phyloP scores from a whole-genome alignment of 92 coral and sea anemone genomes.

The Porites divaricata region DNA sequence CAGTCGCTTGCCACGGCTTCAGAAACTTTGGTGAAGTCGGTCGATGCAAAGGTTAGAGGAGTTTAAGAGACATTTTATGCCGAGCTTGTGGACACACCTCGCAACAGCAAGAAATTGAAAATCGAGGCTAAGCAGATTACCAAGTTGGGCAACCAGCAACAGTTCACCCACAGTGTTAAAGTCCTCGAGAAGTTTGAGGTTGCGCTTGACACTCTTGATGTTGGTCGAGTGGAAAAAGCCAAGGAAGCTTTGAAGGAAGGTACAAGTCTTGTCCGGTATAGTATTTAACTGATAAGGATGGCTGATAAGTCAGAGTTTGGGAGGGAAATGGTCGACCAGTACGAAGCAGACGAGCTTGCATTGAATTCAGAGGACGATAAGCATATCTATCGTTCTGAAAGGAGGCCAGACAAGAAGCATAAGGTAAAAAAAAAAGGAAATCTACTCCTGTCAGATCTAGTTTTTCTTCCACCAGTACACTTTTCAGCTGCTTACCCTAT shows the following conservation, averaged over 20 bases:
- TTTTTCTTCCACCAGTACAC: too few relatives aligned
- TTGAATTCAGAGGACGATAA: slow-evolving; percentile 32
- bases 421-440: background rate
- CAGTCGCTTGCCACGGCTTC: background rate
- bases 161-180: slow-evolving; percentile 3
- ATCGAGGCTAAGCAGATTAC: slow-evolving; percentile 19
- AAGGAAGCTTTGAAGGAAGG: slow-evolving; percentile 4
- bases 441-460: background rate
- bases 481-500: background rate
- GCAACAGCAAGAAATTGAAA: background rate
- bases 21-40: background rate
- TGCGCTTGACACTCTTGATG: background rate
- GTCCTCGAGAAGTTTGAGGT: slow-evolving; percentile 14
- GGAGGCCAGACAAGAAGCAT: slow-evolving; percentile 21
- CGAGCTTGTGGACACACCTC: background rate
- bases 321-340: slow-evolving; percentile 1
- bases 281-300: background rate
- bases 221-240: background rate
- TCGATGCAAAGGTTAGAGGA: background rate
- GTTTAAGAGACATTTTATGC: background rate
- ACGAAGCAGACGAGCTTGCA: slow-evolving; percentile 24
- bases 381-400: slow-evolving; percentile 13
- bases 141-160: background rate
- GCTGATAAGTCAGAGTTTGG: too few relatives aligned
- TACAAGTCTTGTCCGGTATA: slow-evolving; percentile 2